Conservation (phyloP, 92 coral and sea anemone genomes). For the Plumapathes pennacea region DNA sequence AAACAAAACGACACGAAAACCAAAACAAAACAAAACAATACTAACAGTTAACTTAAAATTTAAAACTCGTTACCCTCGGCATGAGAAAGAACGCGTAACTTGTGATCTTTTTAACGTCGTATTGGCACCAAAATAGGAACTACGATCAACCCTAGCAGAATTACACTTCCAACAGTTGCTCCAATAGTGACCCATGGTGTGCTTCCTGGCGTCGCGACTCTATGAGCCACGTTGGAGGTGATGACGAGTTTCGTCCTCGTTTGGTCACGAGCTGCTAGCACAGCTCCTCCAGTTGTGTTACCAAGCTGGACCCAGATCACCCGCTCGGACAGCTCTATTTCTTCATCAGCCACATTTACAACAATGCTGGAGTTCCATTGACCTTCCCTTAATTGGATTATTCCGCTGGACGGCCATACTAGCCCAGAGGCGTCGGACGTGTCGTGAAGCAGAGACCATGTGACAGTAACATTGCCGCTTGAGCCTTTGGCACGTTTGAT, state of each 20-base stretch:
- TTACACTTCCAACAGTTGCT: no score
- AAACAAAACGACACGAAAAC: no score
- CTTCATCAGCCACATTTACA: slow-evolving; percentile 46
- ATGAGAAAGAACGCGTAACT: no score
- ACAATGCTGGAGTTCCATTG: slow-evolving; percentile 76
- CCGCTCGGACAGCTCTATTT: slow-evolving; percentile 29
- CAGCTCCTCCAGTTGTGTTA: slow-evolving; percentile 61
- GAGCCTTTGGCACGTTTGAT: slow-evolving; percentile 83
- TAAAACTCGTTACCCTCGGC: no score
- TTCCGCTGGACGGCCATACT: slow-evolving; percentile 70
- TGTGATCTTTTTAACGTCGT: no score
- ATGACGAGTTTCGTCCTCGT: slow-evolving; percentile 42
- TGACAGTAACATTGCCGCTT: slow-evolving; percentile 64
- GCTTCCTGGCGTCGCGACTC: no score
- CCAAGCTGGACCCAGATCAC: slow-evolving; percentile 43
- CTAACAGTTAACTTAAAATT: no score
- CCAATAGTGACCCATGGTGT: no score
- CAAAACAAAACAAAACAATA: no score
- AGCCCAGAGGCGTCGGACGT: slow-evolving; percentile 25
- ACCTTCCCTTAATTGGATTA: slow-evolving; percentile 47
- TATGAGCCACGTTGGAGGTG: slow-evolving; percentile 20
- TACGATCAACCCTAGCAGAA: no score
- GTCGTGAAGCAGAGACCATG: slow-evolving; percentile 60
- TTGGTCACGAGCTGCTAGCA: slow-evolving; percentile 48
- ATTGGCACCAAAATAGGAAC: no score